These are phyloP conservation scores for Coryphaenoides rupestris DNA, from an alignment of 2,113 vertebrate genomes.

Conservation along the genomic window DNA sequence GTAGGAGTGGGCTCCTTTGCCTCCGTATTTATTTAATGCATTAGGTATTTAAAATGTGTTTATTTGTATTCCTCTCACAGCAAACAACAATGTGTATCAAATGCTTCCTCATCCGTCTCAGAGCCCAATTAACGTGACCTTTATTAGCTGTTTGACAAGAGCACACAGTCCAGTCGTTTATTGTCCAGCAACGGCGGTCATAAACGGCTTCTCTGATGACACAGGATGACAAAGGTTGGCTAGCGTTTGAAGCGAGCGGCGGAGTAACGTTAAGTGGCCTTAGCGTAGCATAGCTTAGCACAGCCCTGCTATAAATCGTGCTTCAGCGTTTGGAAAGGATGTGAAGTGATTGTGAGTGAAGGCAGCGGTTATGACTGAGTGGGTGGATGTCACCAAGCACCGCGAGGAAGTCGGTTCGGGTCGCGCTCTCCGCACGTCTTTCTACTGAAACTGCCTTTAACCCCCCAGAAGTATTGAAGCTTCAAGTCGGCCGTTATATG, in stretches of 20 bases:
- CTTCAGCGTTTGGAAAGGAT: background rate
- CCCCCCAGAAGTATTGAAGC: constrained; percentile 34
- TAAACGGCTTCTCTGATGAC: constrained; percentile 52
- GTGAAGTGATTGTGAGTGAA: background rate
- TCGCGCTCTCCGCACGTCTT: constrained; percentile 10
- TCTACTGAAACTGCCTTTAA: constrained; percentile 19
- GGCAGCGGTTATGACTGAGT: no score
- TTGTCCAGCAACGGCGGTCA: constrained; percentile 40
- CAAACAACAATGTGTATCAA: background rate
- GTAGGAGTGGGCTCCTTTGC: no score
- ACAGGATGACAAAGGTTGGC: constrained; percentile 24
- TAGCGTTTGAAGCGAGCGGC: constrained; percentile 17
- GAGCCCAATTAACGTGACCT: constrained; percentile 26
- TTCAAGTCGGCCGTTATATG: no score
- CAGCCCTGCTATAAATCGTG: background rate
- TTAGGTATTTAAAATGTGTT: background rate
- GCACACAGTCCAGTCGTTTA: constrained; percentile 55
- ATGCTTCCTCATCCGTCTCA: constrained; percentile 14
- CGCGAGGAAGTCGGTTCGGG: background rate
- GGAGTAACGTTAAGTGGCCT: constrained; percentile 2
- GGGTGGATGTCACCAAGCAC: constrained; percentile 1
- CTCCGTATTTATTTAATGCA: no score
- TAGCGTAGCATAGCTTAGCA: constrained; percentile 14
- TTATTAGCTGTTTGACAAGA: constrained; percentile 49
- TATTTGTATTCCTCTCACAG: background rate